A percentile compares a stretch with the other conserved stretches of the same genome.
Evolutionary conservation across 2,113 vertebrate species (phyloP).

Genomic region (Ciconia stormi): DNA sequence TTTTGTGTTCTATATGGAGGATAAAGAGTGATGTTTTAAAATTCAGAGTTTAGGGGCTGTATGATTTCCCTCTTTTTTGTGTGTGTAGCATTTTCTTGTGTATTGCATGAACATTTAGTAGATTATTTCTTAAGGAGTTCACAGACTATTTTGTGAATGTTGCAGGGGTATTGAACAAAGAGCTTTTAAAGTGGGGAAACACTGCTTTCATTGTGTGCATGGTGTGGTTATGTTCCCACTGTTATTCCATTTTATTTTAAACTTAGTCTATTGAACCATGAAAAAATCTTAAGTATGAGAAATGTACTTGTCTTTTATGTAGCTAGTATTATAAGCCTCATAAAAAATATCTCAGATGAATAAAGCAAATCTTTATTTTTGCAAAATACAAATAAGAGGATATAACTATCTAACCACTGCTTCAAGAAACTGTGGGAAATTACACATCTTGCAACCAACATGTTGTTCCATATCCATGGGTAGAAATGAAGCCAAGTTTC

Average conservation of each 20-base stretch:
- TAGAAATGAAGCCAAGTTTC: neutral
- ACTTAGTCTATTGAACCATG: neutral
- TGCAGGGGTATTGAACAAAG: neutral
- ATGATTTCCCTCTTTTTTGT: neutral
- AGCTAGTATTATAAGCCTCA: neutral
- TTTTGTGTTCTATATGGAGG: neutral
- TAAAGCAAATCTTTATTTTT: slow-evolving; percentile 30
- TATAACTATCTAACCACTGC: neutral
- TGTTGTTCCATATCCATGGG: neutral
- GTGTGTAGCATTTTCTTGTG: neutral
- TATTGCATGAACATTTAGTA: neutral
- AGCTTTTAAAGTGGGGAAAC: neutral
- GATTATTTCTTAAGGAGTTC: neutral
- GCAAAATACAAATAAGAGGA: neutral
- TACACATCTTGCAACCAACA: neutral
- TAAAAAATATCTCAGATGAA: neutral
- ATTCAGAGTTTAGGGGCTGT: neutral
- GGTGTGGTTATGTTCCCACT: neutral
- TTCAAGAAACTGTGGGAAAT: neutral
- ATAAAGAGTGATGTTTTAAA: neutral
- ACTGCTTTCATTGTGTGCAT: neutral
- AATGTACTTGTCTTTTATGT: neutral
- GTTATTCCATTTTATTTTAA: slow-evolving; percentile 14
- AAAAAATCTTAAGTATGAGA: neutral
- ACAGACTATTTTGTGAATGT: neutral